A percentile compares a stretch with the other conserved stretches of the same genome.
phyloP scores from a whole-genome alignment of 2,888 invertebrate species.

The Antheraea yamamai region DNA sequence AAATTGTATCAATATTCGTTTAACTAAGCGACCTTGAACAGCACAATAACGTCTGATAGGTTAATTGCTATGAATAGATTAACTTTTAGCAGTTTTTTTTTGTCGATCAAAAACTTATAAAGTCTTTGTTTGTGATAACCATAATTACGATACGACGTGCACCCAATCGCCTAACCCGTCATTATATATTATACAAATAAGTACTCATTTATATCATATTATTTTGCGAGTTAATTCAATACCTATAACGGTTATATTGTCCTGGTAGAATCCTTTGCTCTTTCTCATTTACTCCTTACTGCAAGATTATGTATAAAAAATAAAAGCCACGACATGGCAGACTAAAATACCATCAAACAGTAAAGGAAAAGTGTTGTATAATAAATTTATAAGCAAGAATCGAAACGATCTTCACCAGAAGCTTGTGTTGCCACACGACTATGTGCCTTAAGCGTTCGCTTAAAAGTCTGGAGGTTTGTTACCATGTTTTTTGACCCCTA shows the following conservation, averaged over 20 bases:
- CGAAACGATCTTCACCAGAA: no score
- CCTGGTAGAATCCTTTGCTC: constrained; percentile 32
- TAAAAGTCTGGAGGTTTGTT: no score
- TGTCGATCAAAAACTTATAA: constrained; percentile 47
- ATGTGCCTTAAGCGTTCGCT: no score
- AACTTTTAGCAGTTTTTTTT: constrained; percentile 73
- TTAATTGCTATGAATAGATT: constrained; percentile 77
- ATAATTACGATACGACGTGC: constrained; percentile 73
- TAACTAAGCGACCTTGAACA: constrained; percentile 62
- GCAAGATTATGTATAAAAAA: no score
- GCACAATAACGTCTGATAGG: constrained; percentile 73
- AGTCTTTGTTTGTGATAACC: constrained; percentile 73
- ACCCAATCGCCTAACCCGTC: constrained; percentile 76
- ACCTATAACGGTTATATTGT: constrained; percentile 51
- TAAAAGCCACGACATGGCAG: no score
- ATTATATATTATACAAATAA: constrained; percentile 80
- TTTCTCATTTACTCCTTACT: constrained; percentile 35
- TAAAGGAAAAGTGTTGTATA: no score
- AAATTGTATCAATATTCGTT: constrained; percentile 56
- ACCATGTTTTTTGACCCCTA: no score
- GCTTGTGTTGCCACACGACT: no score
- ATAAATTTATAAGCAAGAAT: no score
- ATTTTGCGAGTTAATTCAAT: constrained; percentile 51
- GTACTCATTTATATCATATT: constrained; percentile 32
- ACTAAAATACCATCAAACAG: no score